Evolutionary conservation across 2,113 vertebrate genomes (phyloP).

Genomic region (Herpetotheres cachinnans): DNA sequence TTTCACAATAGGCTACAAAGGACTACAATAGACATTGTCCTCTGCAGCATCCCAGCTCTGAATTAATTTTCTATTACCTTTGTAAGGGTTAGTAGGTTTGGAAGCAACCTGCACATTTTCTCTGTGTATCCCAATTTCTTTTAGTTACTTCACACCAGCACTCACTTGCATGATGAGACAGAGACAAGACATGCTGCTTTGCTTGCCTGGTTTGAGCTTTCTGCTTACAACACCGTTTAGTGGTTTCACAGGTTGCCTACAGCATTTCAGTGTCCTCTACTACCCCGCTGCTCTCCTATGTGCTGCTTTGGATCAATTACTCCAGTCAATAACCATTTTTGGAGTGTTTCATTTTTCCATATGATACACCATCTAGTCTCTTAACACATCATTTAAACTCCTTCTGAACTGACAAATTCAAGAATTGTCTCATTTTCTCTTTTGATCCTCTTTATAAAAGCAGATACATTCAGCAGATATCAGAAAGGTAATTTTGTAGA

Average conservation of each 20-base stretch:
- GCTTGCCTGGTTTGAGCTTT: background rate
- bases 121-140: background rate
- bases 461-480: background rate
- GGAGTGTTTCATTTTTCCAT: background rate
- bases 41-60: background rate
- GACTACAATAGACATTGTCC: background rate
- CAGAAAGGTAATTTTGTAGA: slow-evolving; percentile 18
- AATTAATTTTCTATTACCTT: background rate
- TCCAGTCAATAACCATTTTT: slow-evolving; percentile 19
- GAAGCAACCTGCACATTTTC: background rate
- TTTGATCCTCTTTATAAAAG: background rate
- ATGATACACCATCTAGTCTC: background rate
- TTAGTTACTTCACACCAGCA: background rate
- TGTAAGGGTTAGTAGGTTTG: background rate
- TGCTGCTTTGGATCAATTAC: background rate
- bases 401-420: background rate
- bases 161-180: background rate
- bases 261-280: background rate
- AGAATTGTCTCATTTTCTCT: slow-evolving; percentile 1
- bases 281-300: rapidly evolving
- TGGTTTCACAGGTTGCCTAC: background rate
- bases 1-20: background rate
- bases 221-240: background rate
- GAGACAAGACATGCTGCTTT: background rate
- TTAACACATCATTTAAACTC: slow-evolving; percentile 12